These are phyloP conservation scores for Leptobrachium ailaonicum DNA, from an alignment of 2,113 vertebrate genomes.

Conservation along the genomic window DNA sequence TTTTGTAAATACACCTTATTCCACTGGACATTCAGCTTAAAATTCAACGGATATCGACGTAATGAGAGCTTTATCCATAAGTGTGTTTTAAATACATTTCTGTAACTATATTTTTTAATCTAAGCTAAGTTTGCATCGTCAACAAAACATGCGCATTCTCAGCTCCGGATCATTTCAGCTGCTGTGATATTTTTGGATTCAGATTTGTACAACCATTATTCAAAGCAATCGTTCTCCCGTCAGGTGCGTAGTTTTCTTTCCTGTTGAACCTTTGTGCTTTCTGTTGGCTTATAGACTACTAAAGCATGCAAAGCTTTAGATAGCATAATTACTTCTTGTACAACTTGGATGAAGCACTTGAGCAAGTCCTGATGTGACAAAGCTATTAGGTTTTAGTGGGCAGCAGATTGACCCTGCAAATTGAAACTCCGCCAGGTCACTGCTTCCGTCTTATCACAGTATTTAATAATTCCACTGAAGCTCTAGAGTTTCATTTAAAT, in stretches of 20 bases:
- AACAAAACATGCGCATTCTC: too few relatives aligned
- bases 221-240: neutral
- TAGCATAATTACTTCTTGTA: slow-evolving; percentile 53
- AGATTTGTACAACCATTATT: neutral
- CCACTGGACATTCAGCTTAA: too few relatives aligned
- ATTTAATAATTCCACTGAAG: slow-evolving; percentile 47
- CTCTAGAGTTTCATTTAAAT: slow-evolving; percentile 49
- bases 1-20: too few relatives aligned
- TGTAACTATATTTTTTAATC: too few relatives aligned
- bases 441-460: slow-evolving; percentile 19
- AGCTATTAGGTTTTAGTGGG: slow-evolving; percentile 50
- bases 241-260: slow-evolving; percentile 9
- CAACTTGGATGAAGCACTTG: slow-evolving; percentile 24
- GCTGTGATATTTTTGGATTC: neutral
- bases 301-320: neutral
- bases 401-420: slow-evolving; percentile 61
- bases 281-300: slow-evolving; percentile 19
- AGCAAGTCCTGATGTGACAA: slow-evolving; percentile 53
- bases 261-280: slow-evolving; percentile 12
- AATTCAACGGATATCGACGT: too few relatives aligned
- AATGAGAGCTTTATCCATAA: too few relatives aligned
- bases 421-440: slow-evolving; percentile 51
- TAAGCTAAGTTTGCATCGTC: too few relatives aligned
- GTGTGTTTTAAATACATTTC: too few relatives aligned
- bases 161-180: neutral